Conservation (phyloP, 2,888 invertebrate genomes). For the Lasioglossum lativentre region DNA sequence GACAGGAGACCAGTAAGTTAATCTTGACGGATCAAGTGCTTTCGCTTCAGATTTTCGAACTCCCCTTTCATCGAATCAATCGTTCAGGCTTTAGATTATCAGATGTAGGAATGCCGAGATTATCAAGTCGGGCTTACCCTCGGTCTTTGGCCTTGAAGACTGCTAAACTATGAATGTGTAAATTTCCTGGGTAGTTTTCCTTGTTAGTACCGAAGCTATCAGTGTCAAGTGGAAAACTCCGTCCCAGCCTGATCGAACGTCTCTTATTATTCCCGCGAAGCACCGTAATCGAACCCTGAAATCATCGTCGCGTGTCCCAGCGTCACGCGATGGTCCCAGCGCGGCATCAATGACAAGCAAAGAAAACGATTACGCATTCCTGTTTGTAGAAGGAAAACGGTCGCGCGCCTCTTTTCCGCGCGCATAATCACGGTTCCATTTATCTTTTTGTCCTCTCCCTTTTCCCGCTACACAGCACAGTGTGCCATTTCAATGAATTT, state of each 20-base stretch:
- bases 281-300: background rate
- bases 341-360: background rate
- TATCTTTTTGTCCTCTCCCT: background rate
- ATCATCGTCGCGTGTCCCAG: conserved; percentile 8
- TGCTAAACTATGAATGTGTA: background rate
- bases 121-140: background rate
- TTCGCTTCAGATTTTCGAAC: background rate
- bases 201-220: background rate
- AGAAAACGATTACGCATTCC: background rate
- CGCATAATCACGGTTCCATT: background rate
- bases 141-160: background rate
- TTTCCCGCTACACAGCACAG: too few relatives aligned
- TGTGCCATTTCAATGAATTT: too few relatives aligned
- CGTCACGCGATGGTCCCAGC: background rate
- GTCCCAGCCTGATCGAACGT: background rate
- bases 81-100: background rate
- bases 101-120: too few relatives aligned
- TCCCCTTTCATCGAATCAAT: background rate
- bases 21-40: background rate
- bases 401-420: background rate
- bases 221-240: background rate
- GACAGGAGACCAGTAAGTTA: background rate
- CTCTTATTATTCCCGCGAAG: background rate
- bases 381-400: background rate
- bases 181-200: background rate